Base-by-base conservation (phyloP, 2,888 invertebrate species). In the Alcis repandata region DNA sequence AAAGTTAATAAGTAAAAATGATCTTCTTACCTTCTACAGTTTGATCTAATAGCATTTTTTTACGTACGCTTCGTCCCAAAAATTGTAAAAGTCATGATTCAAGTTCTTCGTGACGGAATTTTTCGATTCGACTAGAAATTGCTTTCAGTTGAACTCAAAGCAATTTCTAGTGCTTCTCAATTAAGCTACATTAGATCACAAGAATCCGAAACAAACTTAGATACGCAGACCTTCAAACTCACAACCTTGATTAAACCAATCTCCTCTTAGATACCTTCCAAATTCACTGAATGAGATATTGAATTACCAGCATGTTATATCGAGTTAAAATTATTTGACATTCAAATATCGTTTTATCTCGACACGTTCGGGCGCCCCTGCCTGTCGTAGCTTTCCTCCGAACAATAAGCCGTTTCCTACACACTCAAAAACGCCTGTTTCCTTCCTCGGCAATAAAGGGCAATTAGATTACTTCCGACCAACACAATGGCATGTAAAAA, bases 401-500 rank as follows among this genome's bases (percentile, higher is more conserved):
- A 67, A 70, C 69, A 73, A 73, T 70, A 63, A 60, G 60, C 49
- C 67, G 77, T 83, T 86, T 87, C 84, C 82, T 81, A 81, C 81
- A 78, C 79, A 82, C 74, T 80, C 76, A 86, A 85, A 87, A 89
- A 85, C 77, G 78, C 71, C 75, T 66, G 79, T 83, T 91, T 89
- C 90, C 89, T 88, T 80, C 84, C 84, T 80, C 75, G 75, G 80
- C 81, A 76, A 79, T 80, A 79, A 85, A 85, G 83, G 83, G 84
- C 88, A 89, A 90, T 90, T 90, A 89, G 85, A 84, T 82, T 79
- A 81, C 86, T 91, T 92, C 90, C 90, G 87, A 82, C 75, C 73
- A 76, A 81, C 76, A 91, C 91, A 91, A 91, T 88, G 80, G 83
- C 85, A 88, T 82, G 86, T 84, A 84, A 88, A 88, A 91, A 82